These are phyloP conservation scores for Leptopilina drosophilae DNA, from an alignment of 2,888 invertebrate species.

Conservation along the genomic window DNA sequence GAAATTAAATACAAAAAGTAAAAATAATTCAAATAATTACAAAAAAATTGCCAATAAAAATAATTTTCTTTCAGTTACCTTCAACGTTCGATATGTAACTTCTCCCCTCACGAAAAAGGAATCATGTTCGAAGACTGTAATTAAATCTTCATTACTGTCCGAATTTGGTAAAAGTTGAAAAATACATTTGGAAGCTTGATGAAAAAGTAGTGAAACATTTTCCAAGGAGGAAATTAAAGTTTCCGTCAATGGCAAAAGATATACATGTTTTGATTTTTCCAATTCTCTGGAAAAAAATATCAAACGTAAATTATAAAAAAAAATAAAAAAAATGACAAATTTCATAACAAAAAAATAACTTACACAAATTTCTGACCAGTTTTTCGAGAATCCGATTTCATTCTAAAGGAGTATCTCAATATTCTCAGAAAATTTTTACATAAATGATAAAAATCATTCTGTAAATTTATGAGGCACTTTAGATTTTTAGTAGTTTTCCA, in stretches of 20 bases:
- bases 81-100: slow-evolving; percentile 66
- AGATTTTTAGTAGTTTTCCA: slow-evolving; percentile 56
- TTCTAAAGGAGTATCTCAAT: slow-evolving; percentile 63
- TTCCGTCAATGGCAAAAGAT: slow-evolving; percentile 65
- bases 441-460: slow-evolving; percentile 66
- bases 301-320: slow-evolving; percentile 32
- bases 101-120: slow-evolving; percentile 61
- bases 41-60: background rate
- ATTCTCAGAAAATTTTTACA: slow-evolving; percentile 67
- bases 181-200: slow-evolving; percentile 61
- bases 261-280: slow-evolving; percentile 62
- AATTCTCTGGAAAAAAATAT: slow-evolving; percentile 60
- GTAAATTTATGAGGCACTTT: slow-evolving; percentile 60
- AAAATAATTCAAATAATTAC: too few relatives aligned
- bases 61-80: slow-evolving; percentile 54
- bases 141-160: slow-evolving; percentile 48
- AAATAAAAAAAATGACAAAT: slow-evolving; percentile 32
- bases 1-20: too few relatives aligned
- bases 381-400: slow-evolving; percentile 58
- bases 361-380: slow-evolving; percentile 64
- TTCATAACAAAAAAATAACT: slow-evolving; percentile 49
- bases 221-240: slow-evolving; percentile 63
- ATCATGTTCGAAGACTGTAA: slow-evolving; percentile 60
- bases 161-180: slow-evolving; percentile 59
- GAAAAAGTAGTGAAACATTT: slow-evolving; percentile 60